Base-by-base conservation (phyloP, 2,797 vertebrate genomes). In the Sebastes steindachneri region DNA sequence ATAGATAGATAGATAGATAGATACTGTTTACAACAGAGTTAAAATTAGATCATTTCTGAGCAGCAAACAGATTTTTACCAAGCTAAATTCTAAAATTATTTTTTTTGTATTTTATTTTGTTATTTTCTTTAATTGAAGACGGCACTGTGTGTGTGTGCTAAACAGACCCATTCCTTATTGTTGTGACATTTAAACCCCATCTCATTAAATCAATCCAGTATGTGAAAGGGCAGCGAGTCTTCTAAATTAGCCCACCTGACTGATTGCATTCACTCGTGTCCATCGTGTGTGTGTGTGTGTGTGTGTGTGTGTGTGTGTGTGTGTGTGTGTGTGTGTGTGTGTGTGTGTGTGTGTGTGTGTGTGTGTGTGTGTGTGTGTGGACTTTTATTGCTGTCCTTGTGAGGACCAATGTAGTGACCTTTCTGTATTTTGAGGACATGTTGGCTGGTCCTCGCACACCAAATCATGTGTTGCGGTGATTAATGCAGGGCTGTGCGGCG, bases 171-270 rank as follows among this genome's bases (percentile, higher is more conserved):
- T 78, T 78, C 9, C 26, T 65, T 33, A n/a, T 65, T 65, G 15
- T 78, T 57, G 25, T 71, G 59, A 57, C 60, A 71, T 71, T 78
- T 78, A 48, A 57, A 48, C 14, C 17, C 2, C 33, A 57, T 45
- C 59, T 64, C 31, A 41, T 63, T 70, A 41, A 63, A 77, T 70
- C 59, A 54, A 8, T 45, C 9, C 35, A n/a, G 54, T 17, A 19
- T 53, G 15, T 35, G 17, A 59, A 75, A 75, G 63, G 37, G 17
- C 29, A 25, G 53, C 4, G 26, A 58, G 53, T 21, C 23, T 55
- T 37, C 14, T 31, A 48, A 29, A 48, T 75, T 58, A 57, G 53
- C 73, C 26, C 63, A 66, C 6, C 25, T 37, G 60, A 73, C 60
- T 64, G 37, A 72, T 55, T 9, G 17, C 17, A 48, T 48, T 48